Base-by-base conservation (phyloP, 2,113 vertebrate species). In the Camelus bactrianus region DNA sequence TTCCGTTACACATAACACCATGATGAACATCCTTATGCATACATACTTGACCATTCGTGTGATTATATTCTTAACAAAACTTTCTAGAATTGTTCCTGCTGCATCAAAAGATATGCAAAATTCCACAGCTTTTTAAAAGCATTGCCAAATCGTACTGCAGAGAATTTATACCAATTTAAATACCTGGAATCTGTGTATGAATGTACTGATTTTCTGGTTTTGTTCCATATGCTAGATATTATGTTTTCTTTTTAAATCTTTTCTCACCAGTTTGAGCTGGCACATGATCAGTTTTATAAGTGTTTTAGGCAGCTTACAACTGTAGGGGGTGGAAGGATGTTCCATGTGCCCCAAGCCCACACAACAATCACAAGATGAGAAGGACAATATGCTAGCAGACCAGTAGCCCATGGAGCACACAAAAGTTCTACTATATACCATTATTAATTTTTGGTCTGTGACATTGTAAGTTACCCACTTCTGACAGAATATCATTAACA, bases 51-150 rank as follows among this genome's bases (percentile, higher is more conserved):
- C 13, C 13, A 85, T 56, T 76, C 75, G 20, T 30, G 26, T 62
- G 76, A 91, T 52, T 69, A 42, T 30, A 69, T 46, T 79, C 10
- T 76, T 89, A 95, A 70, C 22, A 93, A 73, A 96, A 88, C 10
- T 42, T 82, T 91, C 16, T 89, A 67, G 19, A 86, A 83, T 56
- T 95, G 20, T 83, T 92, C 70, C n/a, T 92, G 50, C 13, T 70
- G 26, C 79, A 73, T 69, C 32, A 84, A 90, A 95, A 87, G 69
- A 83, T n/a, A 70, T 90, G 9, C 19, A 96, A 89, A 89, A 70
- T 89, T 75, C 35, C 64, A 94, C 28, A 69, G 6, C 50, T 88
- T 38, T 69, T 80, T n/a, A 48, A 69, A 70, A 91, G 35, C 28
- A 22, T 15, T 92, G 14, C 14, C 54, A 94, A 93, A 76, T 87